Percentiles rank a stretch among this genome's conserved stretches.
Evolutionary conservation across 37 sponge, comb jelly and placozoan species (phyloP).

Genomic region (Agelas oroides): DNA sequence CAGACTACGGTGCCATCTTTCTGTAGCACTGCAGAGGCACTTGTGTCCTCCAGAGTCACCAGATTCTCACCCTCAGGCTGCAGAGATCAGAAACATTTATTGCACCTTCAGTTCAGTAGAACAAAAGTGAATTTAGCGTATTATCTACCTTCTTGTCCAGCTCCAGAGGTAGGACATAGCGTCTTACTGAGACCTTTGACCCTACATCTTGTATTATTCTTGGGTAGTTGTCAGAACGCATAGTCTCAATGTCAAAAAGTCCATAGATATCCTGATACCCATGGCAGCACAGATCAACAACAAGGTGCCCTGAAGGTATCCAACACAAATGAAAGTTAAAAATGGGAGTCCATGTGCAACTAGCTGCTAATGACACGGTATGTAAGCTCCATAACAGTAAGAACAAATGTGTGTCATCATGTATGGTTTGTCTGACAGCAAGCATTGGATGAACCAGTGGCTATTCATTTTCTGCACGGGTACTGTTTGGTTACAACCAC

Average conservation of each 20-base stretch:
- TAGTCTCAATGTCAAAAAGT: background rate
- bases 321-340: background rate
- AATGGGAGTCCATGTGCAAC: too few species aligned
- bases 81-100: background rate
- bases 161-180: constrained; percentile 21
- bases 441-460: too few species aligned
- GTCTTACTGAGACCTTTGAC: background rate
- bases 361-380: too few species aligned
- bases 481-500: too few species aligned
- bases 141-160: constrained; percentile 8
- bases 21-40: constrained; percentile 30
- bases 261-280: background rate
- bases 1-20: constrained; percentile 26
- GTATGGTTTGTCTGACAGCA: too few species aligned
- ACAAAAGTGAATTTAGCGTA: background rate
- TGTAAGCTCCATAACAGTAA: too few species aligned
- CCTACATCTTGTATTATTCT: background rate
- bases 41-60: constrained; percentile 15
- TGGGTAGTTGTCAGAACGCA: too few species aligned
- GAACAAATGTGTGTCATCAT: too few species aligned
- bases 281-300: constrained; percentile 16
- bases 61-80: constrained; percentile 19
- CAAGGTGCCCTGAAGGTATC: constrained; percentile 2
- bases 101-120: background rate
- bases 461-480: too few species aligned